A percentile compares a stretch with the other conserved stretches of the same genome.
Conservation (phyloP, 2,888 invertebrate genomes). For the Icerya purchasi region DNA sequence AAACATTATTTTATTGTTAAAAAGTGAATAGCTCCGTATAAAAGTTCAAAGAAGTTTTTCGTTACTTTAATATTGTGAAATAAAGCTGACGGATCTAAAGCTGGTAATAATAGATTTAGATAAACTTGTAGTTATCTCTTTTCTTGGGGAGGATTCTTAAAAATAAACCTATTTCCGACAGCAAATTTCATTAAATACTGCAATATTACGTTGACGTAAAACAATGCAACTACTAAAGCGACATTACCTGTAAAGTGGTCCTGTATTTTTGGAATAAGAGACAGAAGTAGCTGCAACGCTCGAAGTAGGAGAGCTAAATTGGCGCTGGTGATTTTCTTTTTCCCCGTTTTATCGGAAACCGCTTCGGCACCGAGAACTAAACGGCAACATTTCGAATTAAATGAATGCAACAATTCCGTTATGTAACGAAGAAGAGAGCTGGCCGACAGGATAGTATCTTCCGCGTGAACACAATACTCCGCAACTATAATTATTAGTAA, state of each 20-base stretch:
- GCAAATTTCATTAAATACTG: neutral
- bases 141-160: too few relatives aligned
- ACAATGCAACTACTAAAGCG: conserved; percentile 1
- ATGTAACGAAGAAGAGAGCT: conserved; percentile 62
- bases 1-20: too few relatives aligned
- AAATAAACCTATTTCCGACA: too few relatives aligned
- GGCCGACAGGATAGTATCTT: conserved; percentile 29
- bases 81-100: too few relatives aligned
- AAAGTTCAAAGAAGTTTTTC: too few relatives aligned
- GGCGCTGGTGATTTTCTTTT: conserved; percentile 83
- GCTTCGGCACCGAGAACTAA: conserved; percentile 92
- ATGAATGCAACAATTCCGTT: conserved; percentile 68
- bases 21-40: too few relatives aligned
- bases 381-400: conserved; percentile 76
- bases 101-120: too few relatives aligned
- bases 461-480: conserved; percentile 58
- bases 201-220: neutral
- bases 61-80: too few relatives aligned
- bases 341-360: conserved; percentile 64
- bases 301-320: conserved; percentile 73
- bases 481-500: conserved; percentile 72
- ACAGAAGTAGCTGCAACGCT: conserved; percentile 57
- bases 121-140: too few relatives aligned
- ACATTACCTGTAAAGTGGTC: conserved; percentile 37
- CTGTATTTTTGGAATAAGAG: conserved; percentile 52